Conservation (phyloP, 2,113 vertebrate species). For the Mesitornis unicolor region DNA sequence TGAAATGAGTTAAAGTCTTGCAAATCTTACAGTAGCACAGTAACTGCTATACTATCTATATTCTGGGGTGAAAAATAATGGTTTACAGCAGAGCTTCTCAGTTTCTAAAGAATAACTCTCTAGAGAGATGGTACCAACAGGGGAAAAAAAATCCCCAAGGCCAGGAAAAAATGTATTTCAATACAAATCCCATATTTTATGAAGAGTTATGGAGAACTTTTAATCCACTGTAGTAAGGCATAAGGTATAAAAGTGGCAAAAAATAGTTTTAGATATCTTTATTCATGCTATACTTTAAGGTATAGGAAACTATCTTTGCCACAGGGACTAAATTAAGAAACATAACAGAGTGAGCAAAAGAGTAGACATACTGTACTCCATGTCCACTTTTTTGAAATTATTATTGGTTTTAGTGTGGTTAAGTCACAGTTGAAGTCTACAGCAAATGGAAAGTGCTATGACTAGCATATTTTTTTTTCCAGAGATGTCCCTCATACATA, state of each 20-base stretch:
- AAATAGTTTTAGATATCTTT: neutral
- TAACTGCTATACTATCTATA: neutral
- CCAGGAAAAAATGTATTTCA: neutral
- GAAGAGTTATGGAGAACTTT: neutral
- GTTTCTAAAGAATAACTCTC: neutral
- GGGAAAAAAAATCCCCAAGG: neutral
- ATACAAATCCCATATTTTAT: neutral
- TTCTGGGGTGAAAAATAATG: neutral
- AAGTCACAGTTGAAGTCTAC: neutral
- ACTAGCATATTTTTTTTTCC: neutral
- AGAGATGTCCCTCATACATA: neutral
- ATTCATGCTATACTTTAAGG: neutral
- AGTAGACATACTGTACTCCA: neutral
- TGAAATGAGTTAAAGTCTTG: neutral
- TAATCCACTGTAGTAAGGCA: neutral
- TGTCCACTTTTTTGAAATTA: neutral
- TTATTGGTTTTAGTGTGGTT: neutral
- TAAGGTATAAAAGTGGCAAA: neutral
- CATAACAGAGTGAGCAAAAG: neutral
- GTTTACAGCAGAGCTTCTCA: neutral
- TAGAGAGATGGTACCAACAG: neutral
- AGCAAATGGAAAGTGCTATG: neutral
- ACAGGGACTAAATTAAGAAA: neutral
- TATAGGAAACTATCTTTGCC: neutral
- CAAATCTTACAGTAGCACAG: neutral